Evolutionary conservation across 1,140 invertebrate species (phyloP).

Genomic region (Phocides pigmalion): DNA sequence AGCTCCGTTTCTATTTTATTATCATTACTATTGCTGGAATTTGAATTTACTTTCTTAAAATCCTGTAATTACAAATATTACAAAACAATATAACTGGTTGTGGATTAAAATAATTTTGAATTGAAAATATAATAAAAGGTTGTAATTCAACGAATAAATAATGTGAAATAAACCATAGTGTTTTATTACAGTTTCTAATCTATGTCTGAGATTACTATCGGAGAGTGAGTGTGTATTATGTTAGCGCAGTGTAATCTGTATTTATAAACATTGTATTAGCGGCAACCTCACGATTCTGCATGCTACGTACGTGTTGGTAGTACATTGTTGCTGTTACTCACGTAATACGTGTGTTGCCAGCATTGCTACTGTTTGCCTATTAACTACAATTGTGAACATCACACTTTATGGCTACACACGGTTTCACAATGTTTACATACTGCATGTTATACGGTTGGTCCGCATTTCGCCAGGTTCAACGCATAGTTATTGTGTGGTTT

Average conservation of each 20-base stretch:
- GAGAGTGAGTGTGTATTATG: constrained; percentile 5
- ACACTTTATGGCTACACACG: constrained; percentile 25
- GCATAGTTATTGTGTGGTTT: background rate
- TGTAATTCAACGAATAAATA: background rate
- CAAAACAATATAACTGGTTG: too few species aligned
- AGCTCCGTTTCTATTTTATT: constrained; percentile 44
- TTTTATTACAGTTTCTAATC: constrained; percentile 20
- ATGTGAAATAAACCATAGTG: constrained; percentile 15
- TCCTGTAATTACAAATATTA: too few species aligned
- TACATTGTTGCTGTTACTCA: constrained; percentile 27
- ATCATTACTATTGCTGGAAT: background rate
- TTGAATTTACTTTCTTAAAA: background rate
- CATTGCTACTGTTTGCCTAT: constrained; percentile 24
- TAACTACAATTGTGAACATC: constrained; percentile 33
- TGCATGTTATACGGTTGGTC: background rate
- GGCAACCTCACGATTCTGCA: constrained; percentile 19
- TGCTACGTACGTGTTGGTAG: constrained; percentile 8
- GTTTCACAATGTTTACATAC: constrained; percentile 25
- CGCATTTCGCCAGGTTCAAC: constrained; percentile 15
- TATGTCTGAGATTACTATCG: constrained; percentile 22
- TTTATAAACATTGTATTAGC: constrained; percentile 32
- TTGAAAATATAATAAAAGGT: background rate
- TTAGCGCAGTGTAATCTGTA: constrained; percentile 26
- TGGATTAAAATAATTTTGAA: too few species aligned
- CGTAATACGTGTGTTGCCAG: constrained; percentile 26